These are phyloP conservation scores for Pomacea maculata DNA, from an alignment of 1,140 invertebrate genomes.

Conservation along the genomic window DNA sequence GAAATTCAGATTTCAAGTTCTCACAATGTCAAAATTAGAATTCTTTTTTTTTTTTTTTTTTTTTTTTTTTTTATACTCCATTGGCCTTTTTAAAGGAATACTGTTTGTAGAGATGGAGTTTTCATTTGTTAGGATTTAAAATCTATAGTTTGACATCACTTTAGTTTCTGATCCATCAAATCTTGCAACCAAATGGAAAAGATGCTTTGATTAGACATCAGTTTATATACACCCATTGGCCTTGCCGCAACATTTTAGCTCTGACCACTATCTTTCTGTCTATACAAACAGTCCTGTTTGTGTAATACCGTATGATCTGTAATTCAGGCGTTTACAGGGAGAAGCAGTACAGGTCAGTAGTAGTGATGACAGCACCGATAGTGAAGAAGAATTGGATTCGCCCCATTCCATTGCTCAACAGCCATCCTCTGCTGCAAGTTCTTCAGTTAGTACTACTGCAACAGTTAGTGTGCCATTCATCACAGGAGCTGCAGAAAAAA, in stretches of 20 bases:
- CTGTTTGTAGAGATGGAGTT: no score
- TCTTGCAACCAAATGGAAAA: no score
- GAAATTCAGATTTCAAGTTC: no score
- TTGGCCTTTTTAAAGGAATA: no score
- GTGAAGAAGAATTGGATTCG: constrained; percentile 63
- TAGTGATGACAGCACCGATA: constrained; percentile 60
- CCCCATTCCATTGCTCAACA: constrained; percentile 56
- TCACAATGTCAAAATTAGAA: no score
- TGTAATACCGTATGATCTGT: background rate
- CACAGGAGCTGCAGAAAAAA: constrained; percentile 20
- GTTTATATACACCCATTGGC: no score
- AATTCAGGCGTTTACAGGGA: constrained; percentile 38
- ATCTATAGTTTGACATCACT: background rate
- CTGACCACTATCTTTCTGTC: background rate
- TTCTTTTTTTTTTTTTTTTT: no score
- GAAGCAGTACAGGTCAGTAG: constrained; percentile 42
- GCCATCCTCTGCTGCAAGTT: constrained; percentile 57
- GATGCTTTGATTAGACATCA: no score
- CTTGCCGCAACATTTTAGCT: background rate
- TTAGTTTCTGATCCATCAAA: background rate
- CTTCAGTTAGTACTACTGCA: background rate
- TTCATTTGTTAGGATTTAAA: no score
- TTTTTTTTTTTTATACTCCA: no score
- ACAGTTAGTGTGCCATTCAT: constrained; percentile 16
- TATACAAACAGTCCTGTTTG: background rate